Evolutionary conservation across 2,113 vertebrate genomes (phyloP).

Genomic region (Pituophis catenifer): DNA sequence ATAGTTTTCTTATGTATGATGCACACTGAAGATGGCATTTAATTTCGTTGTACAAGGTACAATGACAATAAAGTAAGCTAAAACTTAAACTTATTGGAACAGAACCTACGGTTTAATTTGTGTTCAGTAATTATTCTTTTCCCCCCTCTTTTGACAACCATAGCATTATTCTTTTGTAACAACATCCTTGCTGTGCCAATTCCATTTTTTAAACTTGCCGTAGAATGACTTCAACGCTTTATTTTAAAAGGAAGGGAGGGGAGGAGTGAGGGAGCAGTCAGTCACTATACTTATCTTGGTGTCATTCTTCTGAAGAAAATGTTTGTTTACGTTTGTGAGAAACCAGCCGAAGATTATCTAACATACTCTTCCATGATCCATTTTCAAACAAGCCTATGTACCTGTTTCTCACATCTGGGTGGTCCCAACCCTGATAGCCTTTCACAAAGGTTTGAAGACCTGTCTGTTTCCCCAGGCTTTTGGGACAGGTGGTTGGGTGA

Average conservation of each 20-base stretch:
- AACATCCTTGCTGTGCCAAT: background rate
- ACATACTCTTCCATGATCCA: background rate
- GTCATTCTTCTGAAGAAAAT: background rate
- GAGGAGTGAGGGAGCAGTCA: background rate
- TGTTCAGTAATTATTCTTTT: conserved; percentile 35
- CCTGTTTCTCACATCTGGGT: background rate
- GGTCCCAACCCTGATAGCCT: background rate
- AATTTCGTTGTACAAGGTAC: too few relatives aligned
- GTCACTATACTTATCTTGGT: background rate
- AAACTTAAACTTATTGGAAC: conserved; percentile 25
- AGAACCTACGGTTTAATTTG: conserved; percentile 44
- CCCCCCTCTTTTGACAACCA: fast-evolving
- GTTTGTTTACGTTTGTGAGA: background rate
- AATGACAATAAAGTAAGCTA: too few relatives aligned
- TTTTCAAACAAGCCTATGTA: background rate
- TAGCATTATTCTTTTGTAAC: conserved; percentile 19
- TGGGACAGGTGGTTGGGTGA: background rate
- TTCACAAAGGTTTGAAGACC: background rate
- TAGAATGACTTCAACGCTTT: background rate
- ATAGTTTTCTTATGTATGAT: too few relatives aligned
- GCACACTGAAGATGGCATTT: too few relatives aligned
- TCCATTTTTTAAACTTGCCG: conserved; percentile 13
- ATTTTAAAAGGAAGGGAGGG: background rate
- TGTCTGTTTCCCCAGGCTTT: background rate
- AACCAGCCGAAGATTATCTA: background rate